phyloP scores from a whole-genome alignment of 2,113 vertebrate species.

The Promerops cafer region DNA sequence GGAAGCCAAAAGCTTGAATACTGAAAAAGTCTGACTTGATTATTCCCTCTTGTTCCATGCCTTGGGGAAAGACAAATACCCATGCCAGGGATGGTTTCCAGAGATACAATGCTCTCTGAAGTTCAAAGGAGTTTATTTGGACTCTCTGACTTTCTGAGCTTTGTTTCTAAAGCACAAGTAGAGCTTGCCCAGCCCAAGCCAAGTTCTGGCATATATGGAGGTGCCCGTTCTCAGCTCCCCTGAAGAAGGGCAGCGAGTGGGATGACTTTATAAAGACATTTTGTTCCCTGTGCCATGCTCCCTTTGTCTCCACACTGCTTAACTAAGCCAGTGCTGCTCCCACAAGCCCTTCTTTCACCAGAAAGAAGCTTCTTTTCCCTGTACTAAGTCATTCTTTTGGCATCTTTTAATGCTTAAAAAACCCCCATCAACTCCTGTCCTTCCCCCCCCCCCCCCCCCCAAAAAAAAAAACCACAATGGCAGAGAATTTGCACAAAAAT shows the following conservation, averaged over 20 bases:
- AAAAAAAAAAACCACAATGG: too few species aligned
- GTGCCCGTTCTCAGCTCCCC: not conserved
- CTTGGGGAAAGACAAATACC: constrained; percentile 10
- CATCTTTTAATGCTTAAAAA: not conserved
- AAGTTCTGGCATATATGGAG: constrained; percentile 6
- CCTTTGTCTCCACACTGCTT: not conserved
- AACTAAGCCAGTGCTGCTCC: not conserved
- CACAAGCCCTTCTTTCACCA: not conserved
- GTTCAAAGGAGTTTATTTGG: constrained; percentile 27
- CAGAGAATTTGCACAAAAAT: not conserved
- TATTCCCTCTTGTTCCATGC: not conserved
- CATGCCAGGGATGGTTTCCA: constrained; percentile 8
- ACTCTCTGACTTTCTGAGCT: not conserved
- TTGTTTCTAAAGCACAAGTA: constrained; percentile 42
- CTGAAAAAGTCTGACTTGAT: not conserved
- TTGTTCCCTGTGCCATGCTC: not conserved
- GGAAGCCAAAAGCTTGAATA: not conserved
- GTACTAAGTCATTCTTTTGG: not conserved
- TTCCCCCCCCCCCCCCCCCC: fast-evolving
- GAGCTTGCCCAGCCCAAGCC: not conserved
- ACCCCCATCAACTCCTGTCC: fast-evolving
- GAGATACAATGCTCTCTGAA: not conserved
- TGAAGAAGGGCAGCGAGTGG: not conserved
- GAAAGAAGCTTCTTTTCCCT: not conserved
- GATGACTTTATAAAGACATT: constrained; percentile 42